Evolutionary conservation across 2,113 vertebrate species (phyloP), one percentile per base, ranked within the genome.

Genomic region (Sebastes schlegelii): DNA sequence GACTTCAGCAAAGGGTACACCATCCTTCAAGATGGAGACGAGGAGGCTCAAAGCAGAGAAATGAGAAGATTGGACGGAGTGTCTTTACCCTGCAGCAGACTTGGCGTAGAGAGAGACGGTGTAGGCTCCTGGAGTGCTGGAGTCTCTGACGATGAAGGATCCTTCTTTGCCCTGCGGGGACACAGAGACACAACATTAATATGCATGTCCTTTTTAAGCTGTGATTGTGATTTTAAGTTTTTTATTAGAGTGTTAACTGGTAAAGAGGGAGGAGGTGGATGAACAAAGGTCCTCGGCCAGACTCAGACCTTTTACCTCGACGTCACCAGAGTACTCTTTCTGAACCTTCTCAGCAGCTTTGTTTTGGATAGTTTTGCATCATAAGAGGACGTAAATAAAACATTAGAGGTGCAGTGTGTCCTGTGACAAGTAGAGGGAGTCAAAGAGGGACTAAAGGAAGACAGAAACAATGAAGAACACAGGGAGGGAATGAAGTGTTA

Each of bases 101-200:
- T 97, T 99, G 70, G 96, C 94, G 60, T 97, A 99, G 19, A 99
- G 92, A 7, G 98, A 99, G 34, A 99, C 97, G 0, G 97, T 99
- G 88, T 97, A 98, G 19, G 96, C 82, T 73, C 96, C 97, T 2
- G 93, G 86, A 42, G 96, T 97, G 85, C 98, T 99, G 77, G 98
- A 99, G 79, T 98, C 96, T 83, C 98, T 96, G 76, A 99, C 97
- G 64, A 99, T 95, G 94, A 99, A 99, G 9, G 96, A 96, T 45
- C 98, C 98, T 92, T 99, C 98, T 96, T 98, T 99, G 92, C 97
- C 97, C 98, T 99, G 86, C 86, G 96, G 95, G 45, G 11, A 82
- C 77, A 83, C 8, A 90, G 4, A 70, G 0, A 72, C 12, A 42
- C 6, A 6, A 48, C 5, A 54, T 54, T 3, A 19, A 54, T 54